Percentiles rank a stretch among this genome's conserved stretches.
phyloP scores from a whole-genome alignment of 2,797 vertebrate species.

The Sciurus vulgaris region DNA sequence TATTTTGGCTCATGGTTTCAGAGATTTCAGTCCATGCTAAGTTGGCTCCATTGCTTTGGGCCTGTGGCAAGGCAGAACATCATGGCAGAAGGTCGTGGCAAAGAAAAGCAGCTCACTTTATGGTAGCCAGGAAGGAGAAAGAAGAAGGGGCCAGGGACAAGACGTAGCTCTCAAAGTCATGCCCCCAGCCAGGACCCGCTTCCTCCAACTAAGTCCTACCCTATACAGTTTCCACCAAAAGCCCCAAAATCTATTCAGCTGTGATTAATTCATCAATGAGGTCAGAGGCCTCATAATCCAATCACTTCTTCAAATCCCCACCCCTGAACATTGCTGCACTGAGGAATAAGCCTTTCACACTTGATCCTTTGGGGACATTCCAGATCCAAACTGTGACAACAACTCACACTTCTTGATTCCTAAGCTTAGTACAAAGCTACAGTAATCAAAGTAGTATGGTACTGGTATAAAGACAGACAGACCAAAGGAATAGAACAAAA shows the following conservation, averaged over 20 bases:
- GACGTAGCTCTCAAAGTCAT: not conserved
- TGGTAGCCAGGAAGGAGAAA: not conserved
- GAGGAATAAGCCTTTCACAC: no score
- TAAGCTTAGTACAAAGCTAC: conserved; percentile 37
- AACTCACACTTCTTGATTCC: not conserved
- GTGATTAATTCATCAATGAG: not conserved
- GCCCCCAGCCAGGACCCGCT: no score
- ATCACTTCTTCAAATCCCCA: not conserved
- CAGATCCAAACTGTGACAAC: not conserved
- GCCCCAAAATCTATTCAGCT: not conserved
- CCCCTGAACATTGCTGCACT: no score
- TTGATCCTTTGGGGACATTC: not conserved
- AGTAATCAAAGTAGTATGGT: not conserved
- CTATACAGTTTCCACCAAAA: not conserved
- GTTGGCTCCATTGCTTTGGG: not conserved
- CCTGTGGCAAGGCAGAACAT: not conserved
- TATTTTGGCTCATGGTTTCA: not conserved
- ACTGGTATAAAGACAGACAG: not conserved
- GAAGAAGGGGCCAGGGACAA: not conserved
- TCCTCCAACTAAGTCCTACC: not conserved
- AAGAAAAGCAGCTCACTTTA: not conserved
- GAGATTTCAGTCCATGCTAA: not conserved
- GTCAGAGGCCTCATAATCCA: not conserved
- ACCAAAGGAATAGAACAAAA: not conserved
- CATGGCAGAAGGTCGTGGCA: not conserved